Evolutionary conservation across 2,797 vertebrate genomes (phyloP).

Genomic region (Halcyon smyrnensis): DNA sequence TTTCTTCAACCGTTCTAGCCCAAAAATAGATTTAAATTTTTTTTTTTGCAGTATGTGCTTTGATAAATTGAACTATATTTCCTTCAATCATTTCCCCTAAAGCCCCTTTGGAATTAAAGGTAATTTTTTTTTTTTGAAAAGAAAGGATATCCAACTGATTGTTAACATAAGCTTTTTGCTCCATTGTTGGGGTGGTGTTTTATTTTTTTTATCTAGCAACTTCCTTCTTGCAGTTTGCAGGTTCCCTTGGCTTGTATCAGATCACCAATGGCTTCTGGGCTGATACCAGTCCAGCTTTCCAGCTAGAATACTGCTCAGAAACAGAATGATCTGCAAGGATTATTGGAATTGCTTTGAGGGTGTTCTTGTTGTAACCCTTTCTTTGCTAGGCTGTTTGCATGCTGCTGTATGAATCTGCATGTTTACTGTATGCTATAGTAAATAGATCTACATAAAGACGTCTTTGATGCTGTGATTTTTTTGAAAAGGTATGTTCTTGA

Average conservation of each 20-base stretch:
- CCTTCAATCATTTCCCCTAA: not conserved
- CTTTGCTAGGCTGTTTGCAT: slow-evolving; percentile 53
- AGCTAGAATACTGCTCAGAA: not conserved
- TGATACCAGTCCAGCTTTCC: not conserved
- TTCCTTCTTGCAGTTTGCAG: slow-evolving; percentile 6
- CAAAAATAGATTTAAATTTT: slow-evolving; percentile 32
- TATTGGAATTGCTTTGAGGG: not conserved
- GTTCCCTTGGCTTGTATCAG: slow-evolving; percentile 22
- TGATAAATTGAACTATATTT: slow-evolving; percentile 2
- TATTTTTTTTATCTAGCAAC: not conserved
- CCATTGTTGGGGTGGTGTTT: not conserved
- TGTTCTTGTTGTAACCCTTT: not conserved
- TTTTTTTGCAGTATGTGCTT: slow-evolving; percentile 5
- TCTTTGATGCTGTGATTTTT: not conserved
- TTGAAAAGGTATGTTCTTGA: not conserved
- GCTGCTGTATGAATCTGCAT: slow-evolving; percentile 34
- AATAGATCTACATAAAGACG: not conserved
- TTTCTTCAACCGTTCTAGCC: slow-evolving; percentile 30
- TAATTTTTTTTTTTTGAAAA: not conserved
- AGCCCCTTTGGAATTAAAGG: not conserved
- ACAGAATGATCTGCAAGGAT: not conserved
- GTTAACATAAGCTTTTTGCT: not conserved
- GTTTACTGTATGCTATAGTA: not conserved
- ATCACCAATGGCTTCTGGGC: not conserved
- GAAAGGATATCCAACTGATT: not conserved